Evolutionary conservation across 2,888 invertebrate genomes (phyloP).

Genomic region (Aelia acuminata): DNA sequence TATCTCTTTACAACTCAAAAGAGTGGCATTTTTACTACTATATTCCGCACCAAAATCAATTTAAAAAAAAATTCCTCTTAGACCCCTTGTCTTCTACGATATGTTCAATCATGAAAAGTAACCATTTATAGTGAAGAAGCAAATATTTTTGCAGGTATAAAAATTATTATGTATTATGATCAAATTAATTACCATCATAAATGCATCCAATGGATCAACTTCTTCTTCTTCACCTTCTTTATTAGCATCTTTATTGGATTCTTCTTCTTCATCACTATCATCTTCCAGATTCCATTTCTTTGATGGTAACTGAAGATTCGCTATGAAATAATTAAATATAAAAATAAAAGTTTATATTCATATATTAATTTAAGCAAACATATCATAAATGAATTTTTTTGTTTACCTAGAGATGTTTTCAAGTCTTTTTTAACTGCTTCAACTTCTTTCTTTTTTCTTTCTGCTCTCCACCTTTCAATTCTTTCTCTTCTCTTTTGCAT

Average conservation of each 20-base stretch:
- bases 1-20: too few relatives aligned
- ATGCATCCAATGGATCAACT: slow-evolving; percentile 96
- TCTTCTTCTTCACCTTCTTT: slow-evolving; percentile 78
- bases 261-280: slow-evolving; percentile 89
- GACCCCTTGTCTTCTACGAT: too few relatives aligned
- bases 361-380: slow-evolving; percentile 54
- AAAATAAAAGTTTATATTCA: background rate
- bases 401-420: slow-evolving; percentile 74
- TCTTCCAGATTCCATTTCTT: slow-evolving; percentile 98
- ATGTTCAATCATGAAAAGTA: too few relatives aligned
- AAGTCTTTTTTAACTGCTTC: slow-evolving; percentile 85
- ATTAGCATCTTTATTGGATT: slow-evolving; percentile 68
- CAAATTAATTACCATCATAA: slow-evolving; percentile 84
- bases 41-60: too few relatives aligned
- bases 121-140: too few relatives aligned
- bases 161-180: background rate
- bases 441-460: slow-evolving; percentile 89
- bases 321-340: slow-evolving; percentile 68
- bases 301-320: slow-evolving; percentile 74
- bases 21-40: too few relatives aligned
- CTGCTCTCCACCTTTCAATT: slow-evolving; percentile 96
- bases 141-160: too few relatives aligned
- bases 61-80: too few relatives aligned
- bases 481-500: slow-evolving; percentile 96
- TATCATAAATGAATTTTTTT: background rate